phyloP scores from a whole-genome alignment of 2,113 vertebrate species.

The Macrotus californicus region DNA sequence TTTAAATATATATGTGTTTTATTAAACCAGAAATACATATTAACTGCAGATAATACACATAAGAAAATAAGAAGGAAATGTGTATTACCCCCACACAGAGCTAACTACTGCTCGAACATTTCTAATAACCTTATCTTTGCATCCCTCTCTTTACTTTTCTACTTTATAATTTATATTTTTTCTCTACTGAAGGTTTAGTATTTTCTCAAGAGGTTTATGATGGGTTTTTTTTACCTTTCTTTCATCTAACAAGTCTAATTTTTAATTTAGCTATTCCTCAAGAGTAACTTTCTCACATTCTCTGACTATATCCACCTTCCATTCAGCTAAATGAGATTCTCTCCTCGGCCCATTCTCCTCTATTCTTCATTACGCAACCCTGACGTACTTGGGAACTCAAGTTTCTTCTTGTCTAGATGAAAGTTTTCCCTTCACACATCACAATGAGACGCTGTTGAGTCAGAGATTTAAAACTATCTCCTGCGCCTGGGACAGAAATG shows the following conservation, averaged over 20 bases:
- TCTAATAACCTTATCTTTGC: not conserved
- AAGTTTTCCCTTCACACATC: conserved; percentile 8
- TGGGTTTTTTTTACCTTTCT: not conserved
- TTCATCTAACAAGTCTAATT: not conserved
- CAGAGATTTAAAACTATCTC: conserved; percentile 26
- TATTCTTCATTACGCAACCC: not conserved
- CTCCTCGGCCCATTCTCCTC: not conserved
- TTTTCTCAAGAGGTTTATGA: not conserved
- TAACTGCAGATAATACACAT: not conserved
- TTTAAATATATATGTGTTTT: not conserved
- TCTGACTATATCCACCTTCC: not conserved
- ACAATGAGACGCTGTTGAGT: not conserved
- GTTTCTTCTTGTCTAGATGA: not conserved
- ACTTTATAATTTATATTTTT: not conserved
- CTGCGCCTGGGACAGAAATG: conserved; percentile 24
- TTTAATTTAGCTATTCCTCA: not conserved
- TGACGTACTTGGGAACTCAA: not conserved
- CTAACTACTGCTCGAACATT: not conserved
- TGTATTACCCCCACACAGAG: not conserved
- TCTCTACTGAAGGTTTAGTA: not conserved
- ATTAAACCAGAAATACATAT: not conserved
- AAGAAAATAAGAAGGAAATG: not conserved
- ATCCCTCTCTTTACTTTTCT: not conserved
- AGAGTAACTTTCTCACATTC: not conserved
- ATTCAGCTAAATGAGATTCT: not conserved